These are phyloP conservation scores for Chrysaora quinquecirrha DNA, from an alignment of 30 jellyfish, hydroid and myxozoan genomes.

Conservation along the genomic window DNA sequence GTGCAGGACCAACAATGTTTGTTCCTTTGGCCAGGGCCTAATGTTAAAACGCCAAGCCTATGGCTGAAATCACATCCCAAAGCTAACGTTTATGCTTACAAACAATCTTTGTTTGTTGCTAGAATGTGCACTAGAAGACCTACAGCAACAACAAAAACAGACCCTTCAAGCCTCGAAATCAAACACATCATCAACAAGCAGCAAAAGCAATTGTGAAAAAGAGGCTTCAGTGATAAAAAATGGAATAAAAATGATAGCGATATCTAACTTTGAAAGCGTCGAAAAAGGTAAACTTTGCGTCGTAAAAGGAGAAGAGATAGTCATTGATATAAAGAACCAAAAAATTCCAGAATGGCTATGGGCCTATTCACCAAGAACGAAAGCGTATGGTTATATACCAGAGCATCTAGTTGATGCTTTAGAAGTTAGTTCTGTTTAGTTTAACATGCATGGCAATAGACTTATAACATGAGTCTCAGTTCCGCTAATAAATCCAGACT, in stretches of 20 bases:
- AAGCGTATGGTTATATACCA: slow-evolving; percentile 78
- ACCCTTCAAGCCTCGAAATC: not conserved
- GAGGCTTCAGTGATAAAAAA: not conserved
- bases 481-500: no score
- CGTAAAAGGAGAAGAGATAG: slow-evolving; percentile 70
- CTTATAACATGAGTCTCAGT: no score
- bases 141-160: not conserved
- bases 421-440: slow-evolving; percentile 6
- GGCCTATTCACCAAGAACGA: slow-evolving; percentile 77
- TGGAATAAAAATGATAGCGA: slow-evolving; percentile 61
- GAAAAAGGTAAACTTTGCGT: slow-evolving; percentile 62
- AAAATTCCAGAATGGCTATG: slow-evolving; percentile 68
- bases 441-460: no score
- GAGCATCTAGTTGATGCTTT: slow-evolving; percentile 37
- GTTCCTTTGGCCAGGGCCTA: no score
- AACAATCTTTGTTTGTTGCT: no score
- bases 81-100: no score
- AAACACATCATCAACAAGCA: not conserved
- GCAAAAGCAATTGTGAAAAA: not conserved
- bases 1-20: no score
- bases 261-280: slow-evolving; percentile 51
- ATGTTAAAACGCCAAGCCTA: no score
- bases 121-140: no score
- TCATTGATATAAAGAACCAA: slow-evolving; percentile 54
- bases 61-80: no score